These are phyloP conservation scores for Drosophila lowei DNA, from an alignment of 1,140 invertebrate genomes.

Conservation along the genomic window DNA sequence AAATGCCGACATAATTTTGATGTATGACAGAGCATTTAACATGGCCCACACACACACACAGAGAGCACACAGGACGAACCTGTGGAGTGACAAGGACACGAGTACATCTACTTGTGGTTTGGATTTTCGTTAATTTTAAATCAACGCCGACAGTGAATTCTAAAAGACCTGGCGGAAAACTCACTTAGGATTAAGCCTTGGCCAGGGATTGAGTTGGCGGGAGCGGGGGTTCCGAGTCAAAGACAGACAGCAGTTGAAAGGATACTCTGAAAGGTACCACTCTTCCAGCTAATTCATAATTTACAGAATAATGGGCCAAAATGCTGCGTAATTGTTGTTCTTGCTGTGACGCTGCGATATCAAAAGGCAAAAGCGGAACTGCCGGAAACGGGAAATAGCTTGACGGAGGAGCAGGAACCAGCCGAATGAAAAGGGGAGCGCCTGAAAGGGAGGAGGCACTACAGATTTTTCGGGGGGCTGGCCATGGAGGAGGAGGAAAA, in stretches of 20 bases:
- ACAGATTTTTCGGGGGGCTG: conserved; percentile 12
- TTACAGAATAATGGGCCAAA: conserved; percentile 41
- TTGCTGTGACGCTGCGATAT: conserved; percentile 29
- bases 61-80: background rate
- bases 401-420: conserved; percentile 2
- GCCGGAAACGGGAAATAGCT: conserved; percentile 61
- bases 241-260: conserved; percentile 16
- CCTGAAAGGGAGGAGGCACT: conserved; percentile 11
- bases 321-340: conserved; percentile 52
- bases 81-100: conserved; percentile 1
- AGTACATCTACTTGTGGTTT: conserved; percentile 4
- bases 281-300: conserved; percentile 59
- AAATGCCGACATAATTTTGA: conserved; percentile 72
- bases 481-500: background rate
- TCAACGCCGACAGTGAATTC: conserved; percentile 34
- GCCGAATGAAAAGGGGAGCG: too few relatives aligned
- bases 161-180: conserved; percentile 20
- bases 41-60: conserved; percentile 17
- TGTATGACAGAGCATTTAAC: conserved; percentile 75
- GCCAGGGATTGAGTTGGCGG: background rate
- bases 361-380: conserved; percentile 43
- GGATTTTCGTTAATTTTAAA: conserved; percentile 39
- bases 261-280: background rate
- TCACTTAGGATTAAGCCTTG: conserved; percentile 44
- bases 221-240: background rate